Conservation (phyloP, 2,113 vertebrate genomes). For the Cairina moschata region DNA sequence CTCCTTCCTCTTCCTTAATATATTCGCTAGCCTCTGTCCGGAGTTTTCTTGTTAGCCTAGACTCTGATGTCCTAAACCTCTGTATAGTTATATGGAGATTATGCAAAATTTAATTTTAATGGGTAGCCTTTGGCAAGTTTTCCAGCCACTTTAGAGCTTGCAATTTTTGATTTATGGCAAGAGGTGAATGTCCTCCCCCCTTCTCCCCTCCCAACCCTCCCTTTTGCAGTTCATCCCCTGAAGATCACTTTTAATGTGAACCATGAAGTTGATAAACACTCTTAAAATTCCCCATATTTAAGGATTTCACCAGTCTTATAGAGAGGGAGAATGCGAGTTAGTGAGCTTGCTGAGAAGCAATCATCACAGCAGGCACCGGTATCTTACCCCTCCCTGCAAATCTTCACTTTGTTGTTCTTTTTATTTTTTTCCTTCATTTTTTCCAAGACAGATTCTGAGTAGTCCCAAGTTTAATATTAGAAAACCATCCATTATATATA, state of each 20-base stretch:
- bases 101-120: neutral
- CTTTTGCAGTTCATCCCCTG: neutral
- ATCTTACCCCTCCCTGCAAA: neutral
- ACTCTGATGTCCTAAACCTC: neutral
- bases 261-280: neutral
- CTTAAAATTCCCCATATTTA: neutral
- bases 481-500: neutral
- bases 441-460: neutral
- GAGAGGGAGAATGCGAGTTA: neutral
- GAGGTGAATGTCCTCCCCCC: no score
- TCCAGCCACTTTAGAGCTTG: neutral
- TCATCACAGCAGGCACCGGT: neutral
- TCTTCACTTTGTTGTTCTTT: neutral
- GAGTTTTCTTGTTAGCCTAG: neutral
- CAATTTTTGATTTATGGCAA: neutral
- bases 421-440: neutral
- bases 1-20: neutral
- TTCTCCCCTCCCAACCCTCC: neutral
- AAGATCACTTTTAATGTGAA: neutral
- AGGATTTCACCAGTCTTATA: neutral
- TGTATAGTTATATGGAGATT: neutral
- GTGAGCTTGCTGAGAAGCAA: neutral
- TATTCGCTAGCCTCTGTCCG: neutral
- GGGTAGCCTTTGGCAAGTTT: neutral
- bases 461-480: neutral